A percentile compares a stretch with the other conserved stretches of the same genome.
These are phyloP conservation scores for Zoanthus solanderi DNA, from an alignment of 92 coral and sea anemone genomes.

Conservation along the genomic window DNA sequence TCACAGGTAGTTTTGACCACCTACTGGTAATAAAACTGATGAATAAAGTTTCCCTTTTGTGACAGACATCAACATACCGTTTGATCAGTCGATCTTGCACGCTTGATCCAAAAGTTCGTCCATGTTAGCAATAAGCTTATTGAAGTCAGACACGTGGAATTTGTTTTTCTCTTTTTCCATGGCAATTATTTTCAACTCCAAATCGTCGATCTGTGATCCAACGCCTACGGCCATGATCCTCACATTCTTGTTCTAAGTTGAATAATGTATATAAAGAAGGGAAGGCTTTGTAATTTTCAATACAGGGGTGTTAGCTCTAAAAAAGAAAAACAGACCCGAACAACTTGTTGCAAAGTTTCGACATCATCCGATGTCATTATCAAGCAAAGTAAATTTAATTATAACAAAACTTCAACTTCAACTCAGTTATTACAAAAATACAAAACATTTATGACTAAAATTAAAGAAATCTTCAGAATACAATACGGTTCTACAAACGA, in stretches of 20 bases:
- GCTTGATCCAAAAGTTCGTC: constrained; percentile 21
- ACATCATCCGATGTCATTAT: no score
- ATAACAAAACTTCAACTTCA: no score
- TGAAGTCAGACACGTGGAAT: neutral
- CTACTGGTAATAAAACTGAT: no score
- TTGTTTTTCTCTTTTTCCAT: neutral
- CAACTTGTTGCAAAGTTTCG: no score
- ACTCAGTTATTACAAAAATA: no score
- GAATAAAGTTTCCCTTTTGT: no score
- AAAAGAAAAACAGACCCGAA: no score
- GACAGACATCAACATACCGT: neutral
- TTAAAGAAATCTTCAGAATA: no score
- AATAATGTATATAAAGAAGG: neutral
- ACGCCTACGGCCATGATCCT: constrained; percentile 17
- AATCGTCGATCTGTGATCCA: neutral
- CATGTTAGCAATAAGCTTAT: constrained; percentile 33
- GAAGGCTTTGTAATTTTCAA: neutral
- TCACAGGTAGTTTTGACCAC: no score
- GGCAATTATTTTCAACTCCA: constrained; percentile 15
- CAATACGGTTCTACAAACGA: no score
- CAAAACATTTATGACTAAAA: no score
- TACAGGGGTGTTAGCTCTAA: neutral
- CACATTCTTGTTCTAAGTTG: constrained; percentile 6
- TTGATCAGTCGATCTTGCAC: neutral
- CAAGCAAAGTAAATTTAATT: no score